Conservation (phyloP, 2,113 vertebrate genomes). For the Sitta europaea region DNA sequence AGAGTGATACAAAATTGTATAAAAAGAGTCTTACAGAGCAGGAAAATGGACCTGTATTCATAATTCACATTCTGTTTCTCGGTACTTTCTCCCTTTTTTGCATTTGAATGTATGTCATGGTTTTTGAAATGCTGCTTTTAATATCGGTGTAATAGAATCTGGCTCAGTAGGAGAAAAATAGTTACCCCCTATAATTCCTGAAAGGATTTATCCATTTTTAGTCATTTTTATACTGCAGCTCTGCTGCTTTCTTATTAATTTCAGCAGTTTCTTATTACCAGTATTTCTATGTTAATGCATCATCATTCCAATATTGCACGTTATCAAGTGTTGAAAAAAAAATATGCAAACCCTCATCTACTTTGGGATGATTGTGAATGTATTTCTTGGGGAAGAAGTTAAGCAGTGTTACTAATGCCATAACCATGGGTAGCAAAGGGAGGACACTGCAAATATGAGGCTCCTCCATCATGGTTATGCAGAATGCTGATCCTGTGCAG, state of each 20-base stretch:
- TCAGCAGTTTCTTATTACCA: neutral
- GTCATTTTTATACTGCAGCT: neutral
- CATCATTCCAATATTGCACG: neutral
- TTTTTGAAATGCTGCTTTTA: slow-evolving; percentile 37
- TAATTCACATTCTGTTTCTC: neutral
- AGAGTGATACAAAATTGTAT: neutral
- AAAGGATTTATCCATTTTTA: neutral
- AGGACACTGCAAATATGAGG: neutral
- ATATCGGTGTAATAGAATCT: neutral
- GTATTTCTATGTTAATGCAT: neutral
- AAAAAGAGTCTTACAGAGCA: neutral
- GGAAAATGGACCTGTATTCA: neutral
- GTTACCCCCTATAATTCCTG: neutral
- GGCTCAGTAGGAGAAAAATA: neutral
- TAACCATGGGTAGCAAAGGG: neutral
- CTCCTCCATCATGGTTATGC: neutral
- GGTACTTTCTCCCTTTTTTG: neutral
- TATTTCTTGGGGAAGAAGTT: neutral
- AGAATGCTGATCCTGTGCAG: neutral
- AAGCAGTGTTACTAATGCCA: neutral
- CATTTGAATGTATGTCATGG: neutral
- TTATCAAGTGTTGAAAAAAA: neutral
- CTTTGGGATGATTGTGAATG: neutral
- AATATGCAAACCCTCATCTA: neutral
- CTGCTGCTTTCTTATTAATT: neutral